Conservation (phyloP, 2,113 vertebrate genomes). For the Nestor notabilis region DNA sequence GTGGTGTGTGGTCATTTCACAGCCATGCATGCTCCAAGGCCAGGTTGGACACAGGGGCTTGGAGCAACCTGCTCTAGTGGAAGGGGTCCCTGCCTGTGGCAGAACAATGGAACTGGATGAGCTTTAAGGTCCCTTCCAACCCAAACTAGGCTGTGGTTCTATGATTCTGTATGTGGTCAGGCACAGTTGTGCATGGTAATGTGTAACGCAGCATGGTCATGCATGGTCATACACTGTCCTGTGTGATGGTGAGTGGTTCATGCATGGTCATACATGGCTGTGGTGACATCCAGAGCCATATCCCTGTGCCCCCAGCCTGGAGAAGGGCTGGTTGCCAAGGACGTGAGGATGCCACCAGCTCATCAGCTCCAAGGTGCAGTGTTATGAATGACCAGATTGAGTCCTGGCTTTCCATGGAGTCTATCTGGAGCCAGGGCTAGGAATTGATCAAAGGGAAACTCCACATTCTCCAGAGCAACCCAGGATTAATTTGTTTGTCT, state of each 20-base stretch:
- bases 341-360: rapidly evolving
- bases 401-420: not conserved
- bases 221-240: not conserved
- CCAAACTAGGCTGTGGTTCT: not conserved
- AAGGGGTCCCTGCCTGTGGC: not conserved
- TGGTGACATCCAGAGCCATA: not conserved
- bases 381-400: not conserved
- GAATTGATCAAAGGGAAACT: conserved; percentile 32
- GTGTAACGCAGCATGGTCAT: not conserved
- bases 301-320: not conserved
- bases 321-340: not conserved
- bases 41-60: not conserved
- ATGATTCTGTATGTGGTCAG: not conserved
- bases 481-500: conserved; percentile 73
- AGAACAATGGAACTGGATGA: not conserved
- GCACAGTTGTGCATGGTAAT: rapidly evolving
- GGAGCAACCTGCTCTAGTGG: not conserved
- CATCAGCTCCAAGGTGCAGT: rapidly evolving
- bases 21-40: not conserved
- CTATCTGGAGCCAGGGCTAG: not conserved
- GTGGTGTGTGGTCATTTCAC: not conserved
- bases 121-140: not conserved
- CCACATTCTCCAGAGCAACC: conserved; percentile 20
- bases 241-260: not conserved
- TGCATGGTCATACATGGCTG: not conserved